Conservation (phyloP, 2,797 vertebrate genomes). For the Glyptemys insculpta region DNA sequence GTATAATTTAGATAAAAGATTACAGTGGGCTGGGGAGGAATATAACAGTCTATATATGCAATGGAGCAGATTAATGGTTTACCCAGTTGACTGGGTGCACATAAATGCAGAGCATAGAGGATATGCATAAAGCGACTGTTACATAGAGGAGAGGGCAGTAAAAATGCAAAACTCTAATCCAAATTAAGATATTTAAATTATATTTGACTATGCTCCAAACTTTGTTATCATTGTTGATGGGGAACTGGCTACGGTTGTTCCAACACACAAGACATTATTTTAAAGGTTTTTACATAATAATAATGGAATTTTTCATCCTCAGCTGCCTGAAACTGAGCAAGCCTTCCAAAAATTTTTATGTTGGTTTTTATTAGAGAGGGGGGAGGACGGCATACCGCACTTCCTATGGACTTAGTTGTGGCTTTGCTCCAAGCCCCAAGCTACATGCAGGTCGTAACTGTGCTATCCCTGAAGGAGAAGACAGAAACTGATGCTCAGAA, state of each 20-base stretch:
- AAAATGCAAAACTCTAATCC: not conserved
- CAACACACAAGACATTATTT: not conserved
- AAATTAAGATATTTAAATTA: not conserved
- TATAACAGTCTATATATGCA: not conserved
- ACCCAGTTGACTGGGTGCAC: not conserved
- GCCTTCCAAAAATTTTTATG: not conserved
- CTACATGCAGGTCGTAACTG: not conserved
- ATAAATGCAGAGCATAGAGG: not conserved
- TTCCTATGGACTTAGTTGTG: not conserved
- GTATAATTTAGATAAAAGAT: not conserved
- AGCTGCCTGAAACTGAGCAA: not conserved
- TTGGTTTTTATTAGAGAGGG: not conserved
- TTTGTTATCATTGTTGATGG: not conserved
- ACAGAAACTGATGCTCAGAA: not conserved
- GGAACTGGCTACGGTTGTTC: not conserved
- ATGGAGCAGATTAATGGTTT: not conserved
- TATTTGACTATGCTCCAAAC: not conserved
- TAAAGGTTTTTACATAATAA: not conserved
- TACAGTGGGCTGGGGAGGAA: not conserved
- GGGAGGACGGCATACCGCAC: not conserved
- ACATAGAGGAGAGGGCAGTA: not conserved
- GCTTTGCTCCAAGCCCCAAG: not conserved
- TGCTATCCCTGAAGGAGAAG: not conserved
- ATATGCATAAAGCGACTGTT: not conserved
- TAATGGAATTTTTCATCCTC: not conserved